Conservation (phyloP, 2,797 vertebrate genomes). For the Phataginus tetradactyla region DNA sequence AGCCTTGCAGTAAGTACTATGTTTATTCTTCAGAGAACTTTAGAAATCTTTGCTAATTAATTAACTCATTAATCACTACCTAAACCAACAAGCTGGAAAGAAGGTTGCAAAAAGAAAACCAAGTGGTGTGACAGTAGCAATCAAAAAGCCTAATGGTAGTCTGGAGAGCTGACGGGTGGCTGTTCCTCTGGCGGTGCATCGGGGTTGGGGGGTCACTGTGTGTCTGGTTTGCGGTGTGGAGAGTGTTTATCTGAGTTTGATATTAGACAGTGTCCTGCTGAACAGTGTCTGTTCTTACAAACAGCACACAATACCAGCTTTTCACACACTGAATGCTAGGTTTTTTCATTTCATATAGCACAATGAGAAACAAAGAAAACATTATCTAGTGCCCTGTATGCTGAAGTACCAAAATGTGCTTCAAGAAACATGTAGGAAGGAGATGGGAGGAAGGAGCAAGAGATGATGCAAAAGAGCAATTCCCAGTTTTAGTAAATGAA, state of each 20-base stretch:
- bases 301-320: background rate
- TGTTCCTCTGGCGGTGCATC: background rate
- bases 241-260: background rate
- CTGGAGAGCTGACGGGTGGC: background rate
- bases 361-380: constrained; percentile 32
- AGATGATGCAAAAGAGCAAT: rapidly evolving
- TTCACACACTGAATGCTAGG: background rate
- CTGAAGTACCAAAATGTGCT: constrained; percentile 49
- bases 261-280: background rate
- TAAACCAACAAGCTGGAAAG: constrained; percentile 30
- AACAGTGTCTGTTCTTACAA: constrained; percentile 29
- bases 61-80: constrained; percentile 66
- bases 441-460: background rate
- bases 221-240: background rate
- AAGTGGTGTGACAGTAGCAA: background rate
- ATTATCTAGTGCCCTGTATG: constrained; percentile 6
- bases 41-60: constrained; percentile 62
- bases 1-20: background rate
- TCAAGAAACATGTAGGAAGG: constrained; percentile 32
- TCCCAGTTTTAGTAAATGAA: constrained; percentile 37
- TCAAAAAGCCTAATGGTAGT: background rate
- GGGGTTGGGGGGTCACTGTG: background rate
- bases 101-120: background rate
- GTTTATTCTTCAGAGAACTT: constrained; percentile 57
- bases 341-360: constrained; percentile 57